Evolutionary conservation across 2,113 vertebrate genomes (phyloP).

Genomic region (Gobius niger): DNA sequence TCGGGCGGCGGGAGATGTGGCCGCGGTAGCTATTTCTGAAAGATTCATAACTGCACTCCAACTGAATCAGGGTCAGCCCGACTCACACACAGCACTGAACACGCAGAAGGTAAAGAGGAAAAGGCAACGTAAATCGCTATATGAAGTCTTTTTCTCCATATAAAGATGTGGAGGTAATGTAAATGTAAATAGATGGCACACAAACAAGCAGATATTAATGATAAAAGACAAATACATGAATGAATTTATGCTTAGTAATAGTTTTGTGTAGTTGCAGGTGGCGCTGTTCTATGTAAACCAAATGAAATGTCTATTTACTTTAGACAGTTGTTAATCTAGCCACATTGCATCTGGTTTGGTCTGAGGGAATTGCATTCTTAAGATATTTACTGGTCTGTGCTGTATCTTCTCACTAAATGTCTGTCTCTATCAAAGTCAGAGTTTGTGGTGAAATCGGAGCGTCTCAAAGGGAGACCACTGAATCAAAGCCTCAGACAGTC

Average conservation of each 20-base stretch:
- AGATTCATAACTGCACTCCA: conserved; percentile 67
- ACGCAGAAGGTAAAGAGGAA: not conserved
- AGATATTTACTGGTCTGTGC: conserved; percentile 6
- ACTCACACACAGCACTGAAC: not conserved
- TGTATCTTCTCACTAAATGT: not conserved
- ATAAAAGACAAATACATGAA: not conserved
- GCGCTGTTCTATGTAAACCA: too few species aligned
- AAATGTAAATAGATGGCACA: too few species aligned
- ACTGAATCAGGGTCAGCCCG: conserved; percentile 51
- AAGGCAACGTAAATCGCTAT: not conserved
- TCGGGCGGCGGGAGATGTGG: conserved; percentile 47
- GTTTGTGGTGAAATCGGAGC: conserved; percentile 1
- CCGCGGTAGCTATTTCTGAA: conserved; percentile 61
- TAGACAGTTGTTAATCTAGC: too few species aligned
- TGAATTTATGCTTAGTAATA: too few species aligned
- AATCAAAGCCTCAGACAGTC: conserved; percentile 2
- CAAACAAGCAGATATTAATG: not conserved
- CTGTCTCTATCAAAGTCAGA: conserved; percentile 10
- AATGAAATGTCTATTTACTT: too few species aligned
- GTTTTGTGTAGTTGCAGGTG: too few species aligned
- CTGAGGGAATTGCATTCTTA: not conserved
- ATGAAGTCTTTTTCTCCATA: not conserved
- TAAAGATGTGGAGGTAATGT: not conserved
- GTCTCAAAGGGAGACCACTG: conserved; percentile 3
- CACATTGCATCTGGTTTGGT: not conserved